Percentiles rank a stretch among this genome's conserved stretches.
These are phyloP conservation scores for Monodelphis domestica DNA, from an alignment of 2,797 vertebrate genomes.

Conservation along the genomic window DNA sequence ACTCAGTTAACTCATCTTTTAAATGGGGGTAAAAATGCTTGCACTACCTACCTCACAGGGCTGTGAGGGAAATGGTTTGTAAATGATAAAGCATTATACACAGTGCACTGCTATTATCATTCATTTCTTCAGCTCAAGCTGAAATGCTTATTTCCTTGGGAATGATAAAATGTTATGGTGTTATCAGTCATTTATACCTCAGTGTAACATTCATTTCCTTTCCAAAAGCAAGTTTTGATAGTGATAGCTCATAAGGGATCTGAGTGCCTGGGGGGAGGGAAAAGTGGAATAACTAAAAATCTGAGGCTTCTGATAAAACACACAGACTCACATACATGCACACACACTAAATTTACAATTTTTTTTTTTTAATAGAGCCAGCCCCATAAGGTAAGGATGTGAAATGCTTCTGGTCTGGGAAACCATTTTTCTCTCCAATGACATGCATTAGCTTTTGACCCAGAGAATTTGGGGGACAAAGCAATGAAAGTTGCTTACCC, in stretches of 20 bases:
- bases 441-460: background rate
- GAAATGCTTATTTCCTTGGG: background rate
- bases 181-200: constrained; percentile 2
- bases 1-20: background rate
- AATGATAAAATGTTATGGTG: background rate
- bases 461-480: background rate
- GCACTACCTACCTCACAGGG: background rate
- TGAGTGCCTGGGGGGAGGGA: background rate
- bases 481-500: background rate
- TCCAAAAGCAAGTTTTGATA: background rate
- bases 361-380: background rate
- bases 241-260: background rate
- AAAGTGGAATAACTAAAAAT: background rate
- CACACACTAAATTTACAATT: background rate
- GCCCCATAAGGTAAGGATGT: background rate
- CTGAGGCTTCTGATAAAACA: background rate
- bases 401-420: background rate
- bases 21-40: background rate
- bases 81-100: background rate
- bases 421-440: background rate
- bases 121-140: background rate
- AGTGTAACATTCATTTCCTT: background rate
- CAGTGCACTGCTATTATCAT: background rate
- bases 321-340: background rate
- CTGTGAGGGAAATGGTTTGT: background rate